A percentile compares a stretch with the other conserved stretches of the same genome.
These are phyloP conservation scores for Scylla paramamosain DNA, from an alignment of 1,140 invertebrate genomes.

Conservation along the genomic window DNA sequence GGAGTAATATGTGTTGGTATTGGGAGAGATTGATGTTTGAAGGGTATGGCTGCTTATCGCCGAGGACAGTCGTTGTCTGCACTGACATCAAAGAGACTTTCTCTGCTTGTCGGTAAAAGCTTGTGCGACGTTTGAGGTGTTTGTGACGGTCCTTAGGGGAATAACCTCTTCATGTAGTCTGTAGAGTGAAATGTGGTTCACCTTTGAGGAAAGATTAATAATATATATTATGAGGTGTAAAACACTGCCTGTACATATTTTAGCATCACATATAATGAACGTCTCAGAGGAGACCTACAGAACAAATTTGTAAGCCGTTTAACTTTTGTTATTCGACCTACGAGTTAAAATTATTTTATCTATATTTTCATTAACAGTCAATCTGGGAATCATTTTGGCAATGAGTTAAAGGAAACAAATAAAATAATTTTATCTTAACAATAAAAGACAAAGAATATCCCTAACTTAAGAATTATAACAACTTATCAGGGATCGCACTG, in stretches of 20 bases:
- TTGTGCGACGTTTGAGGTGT: neutral
- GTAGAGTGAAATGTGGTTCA: slow-evolving; percentile 30
- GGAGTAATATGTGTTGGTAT: neutral
- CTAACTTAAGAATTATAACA: slow-evolving; percentile 68
- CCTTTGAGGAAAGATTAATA: slow-evolving; percentile 54
- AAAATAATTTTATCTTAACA: slow-evolving; percentile 68
- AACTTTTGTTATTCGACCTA: slow-evolving; percentile 8
- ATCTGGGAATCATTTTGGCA: slow-evolving; percentile 65
- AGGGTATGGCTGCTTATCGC: neutral
- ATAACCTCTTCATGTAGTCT: neutral
- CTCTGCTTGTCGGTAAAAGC: neutral
- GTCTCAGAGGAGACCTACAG: slow-evolving; percentile 54
- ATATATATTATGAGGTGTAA: slow-evolving; percentile 54
- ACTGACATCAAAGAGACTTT: neutral
- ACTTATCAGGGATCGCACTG: slow-evolving; percentile 60
- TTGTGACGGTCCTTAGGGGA: neutral
- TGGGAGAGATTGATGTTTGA: neutral
- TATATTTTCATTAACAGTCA: slow-evolving; percentile 55
- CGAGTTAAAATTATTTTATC: slow-evolving; percentile 27
- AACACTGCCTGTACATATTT: slow-evolving; percentile 62
- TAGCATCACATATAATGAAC: slow-evolving; percentile 60
- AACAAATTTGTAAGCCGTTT: slow-evolving; percentile 13
- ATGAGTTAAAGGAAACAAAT: slow-evolving; percentile 58
- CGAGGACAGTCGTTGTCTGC: slow-evolving; percentile 9
- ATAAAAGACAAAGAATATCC: slow-evolving; percentile 56